Conservation (phyloP, 1,140 invertebrate genomes). For the Drosophila burlai region DNA sequence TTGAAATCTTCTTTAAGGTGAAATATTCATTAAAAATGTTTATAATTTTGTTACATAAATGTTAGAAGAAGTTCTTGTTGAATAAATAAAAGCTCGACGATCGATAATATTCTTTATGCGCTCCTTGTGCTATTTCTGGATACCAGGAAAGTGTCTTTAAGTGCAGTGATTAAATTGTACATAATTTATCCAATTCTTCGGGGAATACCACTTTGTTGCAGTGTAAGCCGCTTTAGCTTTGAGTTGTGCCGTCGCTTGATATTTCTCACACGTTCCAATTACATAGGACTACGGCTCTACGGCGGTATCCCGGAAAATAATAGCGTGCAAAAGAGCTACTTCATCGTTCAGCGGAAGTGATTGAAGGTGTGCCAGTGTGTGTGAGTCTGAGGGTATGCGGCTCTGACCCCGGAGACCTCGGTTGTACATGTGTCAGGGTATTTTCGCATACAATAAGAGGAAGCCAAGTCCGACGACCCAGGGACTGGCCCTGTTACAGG, state of each 20-base stretch:
- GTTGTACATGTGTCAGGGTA: slow-evolving; percentile 44
- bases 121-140: background rate
- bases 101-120: background rate
- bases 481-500: slow-evolving; percentile 46
- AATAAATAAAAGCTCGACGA: background rate
- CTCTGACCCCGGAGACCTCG: slow-evolving; percentile 37
- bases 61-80: background rate
- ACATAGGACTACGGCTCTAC: slow-evolving; percentile 50
- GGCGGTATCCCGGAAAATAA: slow-evolving; percentile 70
- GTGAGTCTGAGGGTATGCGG: slow-evolving; percentile 33
- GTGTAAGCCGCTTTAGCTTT: slow-evolving; percentile 24
- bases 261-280: slow-evolving; percentile 85
- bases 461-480: slow-evolving; percentile 35
- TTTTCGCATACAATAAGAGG: slow-evolving; percentile 65
- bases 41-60: background rate
- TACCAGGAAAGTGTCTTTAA: background rate
- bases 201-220: slow-evolving; percentile 14
- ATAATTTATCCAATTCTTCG: background rate
- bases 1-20: rapidly evolving
- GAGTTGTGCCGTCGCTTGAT: slow-evolving; percentile 60
- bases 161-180: background rate
- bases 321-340: slow-evolving; percentile 85
- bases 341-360: slow-evolving; percentile 84
- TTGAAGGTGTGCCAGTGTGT: slow-evolving; percentile 78
- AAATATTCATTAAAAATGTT: background rate